Conservation (phyloP, 2,113 vertebrate genomes). For the Chionis minor region DNA sequence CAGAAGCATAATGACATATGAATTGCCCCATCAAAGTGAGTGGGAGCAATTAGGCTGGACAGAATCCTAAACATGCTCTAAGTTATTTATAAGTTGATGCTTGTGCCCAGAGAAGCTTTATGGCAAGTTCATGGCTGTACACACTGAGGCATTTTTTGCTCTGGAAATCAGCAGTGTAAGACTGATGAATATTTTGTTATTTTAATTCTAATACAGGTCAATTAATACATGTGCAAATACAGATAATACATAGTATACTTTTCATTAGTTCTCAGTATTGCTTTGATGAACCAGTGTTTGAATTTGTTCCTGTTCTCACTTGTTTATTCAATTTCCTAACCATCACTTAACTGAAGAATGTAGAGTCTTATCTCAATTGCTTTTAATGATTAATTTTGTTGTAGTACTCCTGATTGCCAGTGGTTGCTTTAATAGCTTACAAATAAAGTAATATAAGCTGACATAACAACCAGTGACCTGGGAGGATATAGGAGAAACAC, state of each 20-base stretch:
- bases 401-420: neutral
- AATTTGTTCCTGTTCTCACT: neutral
- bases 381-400: constrained; percentile 22
- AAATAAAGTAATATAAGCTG: constrained; percentile 10
- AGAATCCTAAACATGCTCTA: neutral
- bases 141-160: neutral
- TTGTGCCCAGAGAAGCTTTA: neutral
- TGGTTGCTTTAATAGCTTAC: constrained; percentile 31
- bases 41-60: neutral
- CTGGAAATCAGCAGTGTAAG: neutral
- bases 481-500: neutral
- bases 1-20: neutral
- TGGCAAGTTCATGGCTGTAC: neutral
- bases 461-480: neutral
- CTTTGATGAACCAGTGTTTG: neutral
- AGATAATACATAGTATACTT: neutral
- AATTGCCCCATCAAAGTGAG: neutral
- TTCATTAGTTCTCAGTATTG: neutral
- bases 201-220: neutral
- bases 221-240: neutral
- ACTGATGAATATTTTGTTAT: neutral
- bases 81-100: neutral
- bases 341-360: neutral
- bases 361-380: neutral
- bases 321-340: neutral